Evolutionary conservation across 2,888 invertebrate genomes (phyloP).

Genomic region (Idaea dimidiata): DNA sequence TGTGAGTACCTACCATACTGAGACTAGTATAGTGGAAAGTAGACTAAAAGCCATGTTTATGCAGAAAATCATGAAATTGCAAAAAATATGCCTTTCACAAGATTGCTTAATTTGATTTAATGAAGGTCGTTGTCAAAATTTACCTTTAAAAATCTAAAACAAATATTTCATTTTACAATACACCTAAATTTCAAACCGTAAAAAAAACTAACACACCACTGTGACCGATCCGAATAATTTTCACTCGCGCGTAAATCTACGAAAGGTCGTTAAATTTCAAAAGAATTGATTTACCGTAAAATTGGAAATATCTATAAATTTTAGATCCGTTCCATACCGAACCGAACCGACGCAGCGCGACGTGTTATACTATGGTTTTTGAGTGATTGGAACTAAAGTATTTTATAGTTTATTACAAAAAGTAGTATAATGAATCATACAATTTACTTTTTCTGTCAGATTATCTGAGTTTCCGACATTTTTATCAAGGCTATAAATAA

Average conservation of each 20-base stretch:
- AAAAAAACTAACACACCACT: neutral
- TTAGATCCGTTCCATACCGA: conserved; percentile 1
- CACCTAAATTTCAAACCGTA: neutral
- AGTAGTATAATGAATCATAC: neutral
- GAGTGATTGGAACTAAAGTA: neutral
- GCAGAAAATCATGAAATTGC: too few relatives aligned
- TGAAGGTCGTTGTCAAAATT: too few relatives aligned
- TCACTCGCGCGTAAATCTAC: neutral
- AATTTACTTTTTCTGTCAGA: neutral
- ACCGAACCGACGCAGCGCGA: too few relatives aligned
- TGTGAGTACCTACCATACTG: too few relatives aligned
- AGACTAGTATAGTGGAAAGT: too few relatives aligned
- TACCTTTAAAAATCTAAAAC: too few relatives aligned
- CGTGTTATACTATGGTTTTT: neutral
- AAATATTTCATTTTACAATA: neutral
- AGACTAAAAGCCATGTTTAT: too few relatives aligned
- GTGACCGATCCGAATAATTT: neutral
- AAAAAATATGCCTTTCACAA: too few relatives aligned
- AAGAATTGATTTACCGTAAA: conserved; percentile 38
- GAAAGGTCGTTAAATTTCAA: conserved; percentile 29
- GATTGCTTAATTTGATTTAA: too few relatives aligned
- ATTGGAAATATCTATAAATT: conserved; percentile 36
- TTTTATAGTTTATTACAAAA: neutral
- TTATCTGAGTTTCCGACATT: too few relatives aligned
- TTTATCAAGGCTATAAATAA: too few relatives aligned